Evolutionary conservation across 2,113 vertebrate species (phyloP).

Genomic region (Smithornis capensis): DNA sequence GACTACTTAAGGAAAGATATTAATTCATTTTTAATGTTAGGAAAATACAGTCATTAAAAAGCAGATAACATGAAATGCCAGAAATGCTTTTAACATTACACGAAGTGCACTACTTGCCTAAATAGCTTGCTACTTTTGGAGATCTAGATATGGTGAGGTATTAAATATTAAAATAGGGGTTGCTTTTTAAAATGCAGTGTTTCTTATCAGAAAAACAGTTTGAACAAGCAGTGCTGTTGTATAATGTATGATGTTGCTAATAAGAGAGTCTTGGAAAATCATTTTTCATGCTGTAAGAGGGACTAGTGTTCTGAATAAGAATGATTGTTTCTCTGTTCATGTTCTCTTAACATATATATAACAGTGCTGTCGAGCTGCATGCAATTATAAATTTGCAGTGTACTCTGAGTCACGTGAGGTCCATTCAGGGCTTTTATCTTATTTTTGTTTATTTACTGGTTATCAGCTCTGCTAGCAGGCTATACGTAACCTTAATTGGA

Average conservation of each 20-base stretch:
- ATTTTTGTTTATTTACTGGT: neutral
- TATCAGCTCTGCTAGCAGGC: neutral
- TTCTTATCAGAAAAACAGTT: constrained; percentile 77
- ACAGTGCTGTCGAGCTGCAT: neutral
- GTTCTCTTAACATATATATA: constrained; percentile 29
- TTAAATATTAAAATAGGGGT: constrained; percentile 83
- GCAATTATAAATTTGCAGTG: neutral
- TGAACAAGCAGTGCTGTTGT: constrained; percentile 74
- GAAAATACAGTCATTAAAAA: constrained; percentile 83
- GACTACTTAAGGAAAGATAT: constrained; percentile 78
- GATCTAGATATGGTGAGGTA: constrained; percentile 73
- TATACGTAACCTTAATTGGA: constrained; percentile 1
- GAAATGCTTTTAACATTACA: constrained; percentile 82
- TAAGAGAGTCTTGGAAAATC: constrained; percentile 72
- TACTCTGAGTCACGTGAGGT: neutral
- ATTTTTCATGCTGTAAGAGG: constrained; percentile 65
- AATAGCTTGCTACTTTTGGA: constrained; percentile 79
- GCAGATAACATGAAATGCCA: constrained; percentile 80
- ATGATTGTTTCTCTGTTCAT: constrained; percentile 19
- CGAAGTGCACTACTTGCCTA: constrained; percentile 75
- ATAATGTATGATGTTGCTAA: constrained; percentile 78
- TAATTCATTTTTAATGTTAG: constrained; percentile 86
- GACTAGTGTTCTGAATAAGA: constrained; percentile 47
- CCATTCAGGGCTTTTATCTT: constrained; percentile 1
- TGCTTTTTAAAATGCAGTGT: constrained; percentile 79